Evolutionary conservation across 1,140 invertebrate species (phyloP).

Genomic region (Pseudachorutes palmiensis): DNA sequence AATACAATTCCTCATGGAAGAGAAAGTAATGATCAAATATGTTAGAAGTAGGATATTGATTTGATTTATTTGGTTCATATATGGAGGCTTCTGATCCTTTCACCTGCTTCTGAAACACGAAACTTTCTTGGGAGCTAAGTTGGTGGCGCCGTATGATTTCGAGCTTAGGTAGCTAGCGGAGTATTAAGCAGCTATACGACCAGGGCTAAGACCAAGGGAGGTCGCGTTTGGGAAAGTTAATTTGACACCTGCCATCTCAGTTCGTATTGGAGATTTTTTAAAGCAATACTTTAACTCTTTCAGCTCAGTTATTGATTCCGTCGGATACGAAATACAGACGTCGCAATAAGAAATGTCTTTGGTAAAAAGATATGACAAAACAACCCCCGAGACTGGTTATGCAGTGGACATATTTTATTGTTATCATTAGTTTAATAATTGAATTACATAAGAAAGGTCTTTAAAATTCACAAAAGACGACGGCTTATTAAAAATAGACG

Average conservation of each 20-base stretch:
- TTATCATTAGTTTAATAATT: too few relatives aligned
- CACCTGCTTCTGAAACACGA: slow-evolving; percentile 5
- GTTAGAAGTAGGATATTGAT: background rate
- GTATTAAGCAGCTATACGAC: background rate
- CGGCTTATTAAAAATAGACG: too few relatives aligned
- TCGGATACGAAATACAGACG: too few relatives aligned
- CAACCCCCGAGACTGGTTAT: too few relatives aligned
- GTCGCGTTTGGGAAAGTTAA: slow-evolving; percentile 1
- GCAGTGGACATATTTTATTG: too few relatives aligned
- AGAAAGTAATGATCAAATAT: slow-evolving; percentile 2
- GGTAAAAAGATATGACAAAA: too few relatives aligned
- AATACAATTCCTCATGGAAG: background rate
- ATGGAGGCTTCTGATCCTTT: slow-evolving; percentile 1
- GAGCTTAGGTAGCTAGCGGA: background rate
- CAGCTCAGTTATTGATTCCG: slow-evolving; percentile 1
- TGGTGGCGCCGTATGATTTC: background rate
- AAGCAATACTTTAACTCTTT: background rate
- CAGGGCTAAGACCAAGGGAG: background rate
- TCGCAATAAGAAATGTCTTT: too few relatives aligned
- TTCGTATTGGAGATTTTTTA: slow-evolving; percentile 5
- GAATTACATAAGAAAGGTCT: too few relatives aligned
- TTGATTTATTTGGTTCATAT: background rate
- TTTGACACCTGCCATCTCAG: slow-evolving; percentile 6
- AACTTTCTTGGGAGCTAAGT: background rate
- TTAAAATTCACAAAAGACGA: too few relatives aligned